phyloP scores from a whole-genome alignment of 30 jellyfish, hydroid and myxozoan genomes.

The Pseudorhiza aurosa region DNA sequence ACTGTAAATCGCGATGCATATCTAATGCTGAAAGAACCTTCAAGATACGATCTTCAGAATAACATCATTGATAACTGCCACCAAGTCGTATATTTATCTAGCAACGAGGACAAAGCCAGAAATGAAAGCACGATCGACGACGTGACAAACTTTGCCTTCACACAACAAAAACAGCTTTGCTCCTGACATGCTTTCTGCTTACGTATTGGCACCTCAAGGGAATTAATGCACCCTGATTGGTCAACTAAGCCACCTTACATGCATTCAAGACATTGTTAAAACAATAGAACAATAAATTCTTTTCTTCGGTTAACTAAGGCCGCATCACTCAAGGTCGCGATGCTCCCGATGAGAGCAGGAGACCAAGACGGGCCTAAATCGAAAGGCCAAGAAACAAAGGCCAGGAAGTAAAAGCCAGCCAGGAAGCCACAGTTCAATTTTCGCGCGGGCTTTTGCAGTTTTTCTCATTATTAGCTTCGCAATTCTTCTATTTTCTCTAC shows the following conservation, averaged over 20 bases:
- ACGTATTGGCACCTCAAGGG: slow-evolving; percentile 56
- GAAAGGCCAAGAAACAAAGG: not conserved
- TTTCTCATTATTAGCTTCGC: no score
- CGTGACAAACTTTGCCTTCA: not conserved
- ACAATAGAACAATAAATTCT: slow-evolving; percentile 46
- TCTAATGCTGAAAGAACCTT: no score
- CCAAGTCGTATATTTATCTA: not conserved
- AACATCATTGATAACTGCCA: no score
- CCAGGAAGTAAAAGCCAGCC: not conserved
- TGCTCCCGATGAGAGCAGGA: no score
- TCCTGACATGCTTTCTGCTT: slow-evolving; percentile 55
- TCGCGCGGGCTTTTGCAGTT: no score
- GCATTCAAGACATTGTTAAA: slow-evolving; percentile 63
- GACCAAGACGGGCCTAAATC: not conserved
- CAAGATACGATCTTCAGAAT: no score
- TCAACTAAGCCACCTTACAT: slow-evolving; percentile 53
- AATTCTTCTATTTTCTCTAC: no score
- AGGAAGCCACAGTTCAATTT: not conserved
- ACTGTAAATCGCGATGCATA: no score
- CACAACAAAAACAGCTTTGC: slow-evolving; percentile 28
- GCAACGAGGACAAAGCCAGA: not conserved
- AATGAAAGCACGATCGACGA: not conserved
- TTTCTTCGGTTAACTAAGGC: not conserved
- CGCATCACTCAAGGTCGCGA: slow-evolving; percentile 16
- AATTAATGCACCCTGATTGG: slow-evolving; percentile 63